Percentiles rank a stretch among this genome's conserved stretches.
phyloP scores from a whole-genome alignment of 92 coral and sea anemone species.

The Porites lobata region DNA sequence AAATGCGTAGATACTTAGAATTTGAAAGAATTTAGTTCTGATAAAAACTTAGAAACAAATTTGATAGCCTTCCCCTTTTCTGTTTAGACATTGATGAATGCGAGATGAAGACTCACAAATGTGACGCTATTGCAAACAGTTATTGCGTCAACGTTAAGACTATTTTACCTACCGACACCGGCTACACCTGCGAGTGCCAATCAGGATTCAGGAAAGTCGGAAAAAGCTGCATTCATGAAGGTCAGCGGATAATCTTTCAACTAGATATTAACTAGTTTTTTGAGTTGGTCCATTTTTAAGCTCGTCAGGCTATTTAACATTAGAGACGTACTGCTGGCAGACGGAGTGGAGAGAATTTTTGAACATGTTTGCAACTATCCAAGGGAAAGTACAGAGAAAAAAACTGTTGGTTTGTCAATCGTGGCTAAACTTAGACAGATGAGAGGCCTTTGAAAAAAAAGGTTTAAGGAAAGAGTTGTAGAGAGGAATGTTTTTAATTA shows the following conservation, averaged over 20 bases:
- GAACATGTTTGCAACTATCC: no score
- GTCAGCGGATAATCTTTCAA: constrained; percentile 8
- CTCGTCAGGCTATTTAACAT: not conserved
- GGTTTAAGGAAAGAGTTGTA: not conserved
- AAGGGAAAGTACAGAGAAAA: no score
- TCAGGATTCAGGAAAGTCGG: constrained; percentile 36
- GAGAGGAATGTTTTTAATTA: not conserved
- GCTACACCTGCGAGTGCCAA: constrained; percentile 31
- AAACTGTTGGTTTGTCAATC: no score
- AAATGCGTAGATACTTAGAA: no score
- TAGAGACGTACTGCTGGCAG: no score
- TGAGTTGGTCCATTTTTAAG: not conserved
- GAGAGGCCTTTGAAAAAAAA: no score
- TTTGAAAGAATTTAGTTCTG: no score
- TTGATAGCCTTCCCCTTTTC: not conserved
- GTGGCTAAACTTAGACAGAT: not conserved
- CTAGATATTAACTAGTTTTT: not conserved
- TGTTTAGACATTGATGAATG: constrained; percentile 64
- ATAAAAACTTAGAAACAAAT: no score
- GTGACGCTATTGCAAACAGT: constrained; percentile 39
- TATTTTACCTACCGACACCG: not conserved
- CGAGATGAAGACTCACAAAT: constrained; percentile 23
- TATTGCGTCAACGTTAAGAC: constrained; percentile 51
- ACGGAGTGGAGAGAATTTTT: no score
- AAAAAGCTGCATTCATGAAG: constrained; percentile 24